phyloP scores from a whole-genome alignment of 2,797 vertebrate genomes.

The Bovichtus variegatus region DNA sequence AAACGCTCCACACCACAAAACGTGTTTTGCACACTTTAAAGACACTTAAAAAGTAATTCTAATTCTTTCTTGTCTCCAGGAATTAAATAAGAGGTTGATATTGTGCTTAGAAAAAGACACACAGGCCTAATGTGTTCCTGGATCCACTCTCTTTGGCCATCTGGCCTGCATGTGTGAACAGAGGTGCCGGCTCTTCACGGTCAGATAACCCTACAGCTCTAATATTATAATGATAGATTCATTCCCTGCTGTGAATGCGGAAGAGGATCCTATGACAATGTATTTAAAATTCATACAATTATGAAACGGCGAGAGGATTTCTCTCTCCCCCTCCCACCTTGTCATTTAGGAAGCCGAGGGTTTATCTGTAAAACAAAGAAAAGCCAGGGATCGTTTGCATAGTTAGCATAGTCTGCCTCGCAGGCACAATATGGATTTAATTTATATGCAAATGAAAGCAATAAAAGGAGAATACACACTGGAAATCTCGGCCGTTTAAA shows the following conservation, averaged over 20 bases:
- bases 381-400: constrained; percentile 88
- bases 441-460: constrained; percentile 89
- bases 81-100: constrained; percentile 23
- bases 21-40: neutral
- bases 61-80: neutral
- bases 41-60: neutral
- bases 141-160: constrained; percentile 56
- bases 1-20: neutral
- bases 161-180: constrained; percentile 74
- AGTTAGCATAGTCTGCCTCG: constrained; percentile 93
- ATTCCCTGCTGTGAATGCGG: constrained; percentile 74
- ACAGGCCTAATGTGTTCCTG: constrained; percentile 42
- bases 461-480: constrained; percentile 86
- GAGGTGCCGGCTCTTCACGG: constrained; percentile 69
- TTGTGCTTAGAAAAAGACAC: constrained; percentile 47
- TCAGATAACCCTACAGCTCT: constrained; percentile 71
- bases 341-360: constrained; percentile 86
- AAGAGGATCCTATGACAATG: constrained; percentile 78
- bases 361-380: constrained; percentile 94
- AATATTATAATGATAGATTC: constrained; percentile 68
- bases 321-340: constrained; percentile 76
- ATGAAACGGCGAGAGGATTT: constrained; percentile 91
- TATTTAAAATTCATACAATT: constrained; percentile 88
- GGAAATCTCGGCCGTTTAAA: constrained; percentile 78
- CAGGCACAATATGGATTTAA: constrained; percentile 97